Percentiles rank a stretch among this genome's conserved stretches.
phyloP scores from a whole-genome alignment of 2,113 vertebrate genomes.

The Zapus hudsonius region DNA sequence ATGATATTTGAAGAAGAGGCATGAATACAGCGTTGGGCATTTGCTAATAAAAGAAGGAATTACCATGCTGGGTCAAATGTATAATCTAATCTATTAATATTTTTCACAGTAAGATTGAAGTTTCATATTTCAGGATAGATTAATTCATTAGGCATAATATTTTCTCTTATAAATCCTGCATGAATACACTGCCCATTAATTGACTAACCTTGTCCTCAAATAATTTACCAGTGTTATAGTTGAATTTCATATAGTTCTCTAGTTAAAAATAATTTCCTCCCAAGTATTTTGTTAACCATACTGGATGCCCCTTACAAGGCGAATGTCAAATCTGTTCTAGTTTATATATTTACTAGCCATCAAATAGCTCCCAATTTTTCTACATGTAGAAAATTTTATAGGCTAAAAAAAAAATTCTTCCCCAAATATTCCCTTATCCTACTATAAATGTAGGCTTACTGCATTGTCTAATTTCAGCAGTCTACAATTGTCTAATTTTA shows the following conservation, averaged over 20 bases:
- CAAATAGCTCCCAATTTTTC: not conserved
- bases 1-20: not conserved
- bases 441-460: not conserved
- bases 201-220: not conserved
- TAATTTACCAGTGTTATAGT: not conserved
- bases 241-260: not conserved
- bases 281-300: not conserved
- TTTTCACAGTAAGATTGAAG: not conserved
- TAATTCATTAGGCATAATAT: not conserved
- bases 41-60: not conserved
- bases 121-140: not conserved
- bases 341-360: not conserved
- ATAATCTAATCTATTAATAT: not conserved
- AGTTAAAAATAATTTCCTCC: not conserved
- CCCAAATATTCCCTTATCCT: not conserved
- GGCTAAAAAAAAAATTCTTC: not conserved
- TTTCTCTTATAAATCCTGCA: not conserved
- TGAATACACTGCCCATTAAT: not conserved
- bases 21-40: not conserved
- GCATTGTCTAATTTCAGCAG: not conserved
- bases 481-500: too few species aligned
- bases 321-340: not conserved
- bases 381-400: not conserved
- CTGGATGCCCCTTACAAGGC: not conserved
- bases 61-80: not conserved